Evolutionary conservation across 2,113 vertebrate species (phyloP), one percentile per base, ranked within the genome.

Genomic region (Rynchops niger): DNA sequence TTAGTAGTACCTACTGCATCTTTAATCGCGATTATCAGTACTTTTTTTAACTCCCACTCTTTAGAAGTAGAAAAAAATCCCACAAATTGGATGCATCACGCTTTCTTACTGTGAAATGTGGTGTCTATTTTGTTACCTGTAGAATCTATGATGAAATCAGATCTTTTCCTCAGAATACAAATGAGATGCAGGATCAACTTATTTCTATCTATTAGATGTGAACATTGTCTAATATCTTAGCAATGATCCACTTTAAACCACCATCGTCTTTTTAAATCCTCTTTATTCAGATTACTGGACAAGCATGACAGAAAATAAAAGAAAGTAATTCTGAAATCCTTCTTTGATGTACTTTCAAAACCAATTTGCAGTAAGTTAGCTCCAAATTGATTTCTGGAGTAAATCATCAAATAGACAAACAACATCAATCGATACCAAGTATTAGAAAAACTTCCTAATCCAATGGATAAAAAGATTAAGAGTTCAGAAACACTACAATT

Each of bases 331-430:
- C 62, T 80, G 58, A 96, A 94, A 96, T 95, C 73, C 66, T 77
- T 80, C 86, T 93, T 93, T 93, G 93, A 94, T 94, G 89, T 93
- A 50, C 67, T 95, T 95, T 93, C 91, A 94, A 94, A 96, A 53
- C 45, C 50, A 82, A 42, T 91, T 95, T 95, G 36, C 83, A 36
- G 12, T 69, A 79, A 91, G 45, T 76, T 90, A 90, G 26, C 7
- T 95, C 27, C 58, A 82, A 88, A 96, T 70, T 91, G 86, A 95
- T 96, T 97, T 94, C 66, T 87, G 70, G 76, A 94, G 62, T 93
- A 87, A 95, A 87, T 85, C 66, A 85, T 82, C 84, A 79, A 80
- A 91, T 61, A 88, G 85, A 49, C 58, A 94, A 93, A 89, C n/a
- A 89, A n/a, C 74, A 59, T 85, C 8, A 34, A 12, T 91, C 84